Evolutionary conservation across 2,797 vertebrate species (phyloP), one percentile per base, ranked within the genome.

Genomic region (Iguana delicatissima): DNA sequence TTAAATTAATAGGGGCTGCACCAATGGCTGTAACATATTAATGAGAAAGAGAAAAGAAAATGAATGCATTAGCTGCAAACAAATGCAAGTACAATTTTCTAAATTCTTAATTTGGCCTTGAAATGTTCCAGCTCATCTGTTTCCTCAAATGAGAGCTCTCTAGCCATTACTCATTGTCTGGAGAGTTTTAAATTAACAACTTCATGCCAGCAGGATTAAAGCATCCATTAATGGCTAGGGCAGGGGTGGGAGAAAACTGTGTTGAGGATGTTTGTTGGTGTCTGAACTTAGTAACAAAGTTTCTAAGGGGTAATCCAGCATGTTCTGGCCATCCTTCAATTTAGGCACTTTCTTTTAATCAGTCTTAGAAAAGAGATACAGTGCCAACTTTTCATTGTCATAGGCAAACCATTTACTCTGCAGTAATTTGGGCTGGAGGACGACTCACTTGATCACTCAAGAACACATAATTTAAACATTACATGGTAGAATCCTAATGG

Each of bases 31-130:
- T 85, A 91, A 79, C 12, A 13, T 35, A 77, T 6, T 29, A 87
- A 89, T 89, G 88, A 84, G 89, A 85, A 88, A 92, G 69, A 26
- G 4, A 80, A 79, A 50, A 0, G 6, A 81, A 82, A 84, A 90
- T 3, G 52, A 93, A 84, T 29, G 38, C 67, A 10, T 92, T 94
- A 81, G 73, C 86, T 46, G 80, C 89, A 93, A 93, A 93, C 38
- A n/a, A 85, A 89, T 0, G 20, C 52, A 86, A 64, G 80, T 1
- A 2, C 73, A 35, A 74, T 92, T 92, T 90, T 89, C 88, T 55
- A 83, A 88, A 77, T 91, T 90, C 91, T 93, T 93, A 81, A 93
- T 94, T 93, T 93, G 89, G 89, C 85, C 76, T 92, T 93, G 90
- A 89, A 93, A 93, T 69, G n/a, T 84, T 92, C 91, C 83, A 91